phyloP scores from a whole-genome alignment of 2,797 vertebrate genomes.

The Leptatherina wallacei region DNA sequence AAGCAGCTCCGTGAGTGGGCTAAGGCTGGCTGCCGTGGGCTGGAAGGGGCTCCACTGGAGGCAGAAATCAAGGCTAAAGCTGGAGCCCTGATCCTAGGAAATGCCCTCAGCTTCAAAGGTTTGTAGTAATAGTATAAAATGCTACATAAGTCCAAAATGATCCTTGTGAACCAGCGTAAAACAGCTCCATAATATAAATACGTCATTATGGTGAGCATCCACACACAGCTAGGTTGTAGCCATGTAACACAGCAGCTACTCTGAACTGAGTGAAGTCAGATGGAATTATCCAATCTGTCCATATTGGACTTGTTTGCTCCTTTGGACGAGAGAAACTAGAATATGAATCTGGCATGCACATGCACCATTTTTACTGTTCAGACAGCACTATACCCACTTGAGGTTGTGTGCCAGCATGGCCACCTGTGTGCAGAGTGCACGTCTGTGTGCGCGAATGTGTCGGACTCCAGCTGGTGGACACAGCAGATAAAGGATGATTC shows the following conservation, averaged over 20 bases:
- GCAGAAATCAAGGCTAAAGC: conserved; percentile 56
- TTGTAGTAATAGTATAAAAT: conserved; percentile 11
- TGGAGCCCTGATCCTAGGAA: conserved; percentile 72
- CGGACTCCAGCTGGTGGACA: conserved; percentile 75
- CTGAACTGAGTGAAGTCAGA: conserved; percentile 24
- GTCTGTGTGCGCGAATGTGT: conserved; percentile 18
- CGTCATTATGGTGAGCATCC: conserved; percentile 22
- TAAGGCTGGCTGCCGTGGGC: conserved; percentile 53
- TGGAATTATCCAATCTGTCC: conserved; percentile 32
- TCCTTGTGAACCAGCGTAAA: background rate
- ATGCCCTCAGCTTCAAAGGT: conserved; percentile 75
- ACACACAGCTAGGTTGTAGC: conserved; percentile 18
- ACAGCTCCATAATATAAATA: conserved; percentile 8
- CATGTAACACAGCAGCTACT: background rate
- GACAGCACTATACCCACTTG: conserved; percentile 24
- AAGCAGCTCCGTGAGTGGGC: conserved; percentile 71
- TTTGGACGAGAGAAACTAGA: conserved; percentile 26
- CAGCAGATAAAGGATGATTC: conserved; percentile 81
- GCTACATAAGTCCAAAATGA: background rate
- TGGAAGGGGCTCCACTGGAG: conserved; percentile 47
- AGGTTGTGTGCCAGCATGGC: conserved; percentile 43
- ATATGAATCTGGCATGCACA: conserved; percentile 34
- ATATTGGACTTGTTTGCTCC: conserved; percentile 21
- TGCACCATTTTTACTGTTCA: conserved; percentile 34
- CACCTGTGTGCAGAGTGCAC: conserved; percentile 40